Evolutionary conservation across 1,140 invertebrate genomes (phyloP).

Genomic region (Phocides pigmalion): DNA sequence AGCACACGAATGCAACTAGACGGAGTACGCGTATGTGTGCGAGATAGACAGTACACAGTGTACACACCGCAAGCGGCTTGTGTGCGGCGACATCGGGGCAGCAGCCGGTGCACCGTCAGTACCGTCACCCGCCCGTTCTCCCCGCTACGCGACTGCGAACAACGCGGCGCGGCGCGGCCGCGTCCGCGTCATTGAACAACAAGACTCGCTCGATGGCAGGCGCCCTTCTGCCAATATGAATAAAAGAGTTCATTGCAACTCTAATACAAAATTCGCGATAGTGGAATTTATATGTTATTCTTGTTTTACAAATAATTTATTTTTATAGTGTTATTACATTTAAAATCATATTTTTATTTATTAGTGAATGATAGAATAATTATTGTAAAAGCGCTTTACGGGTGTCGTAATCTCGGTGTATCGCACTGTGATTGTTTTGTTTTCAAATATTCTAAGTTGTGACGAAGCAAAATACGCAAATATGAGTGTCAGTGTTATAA

Average conservation of each 20-base stretch:
- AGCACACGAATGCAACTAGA: constrained; percentile 76
- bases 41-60: constrained; percentile 53
- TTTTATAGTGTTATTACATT: constrained; percentile 82
- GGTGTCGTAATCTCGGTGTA: constrained; percentile 76
- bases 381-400: constrained; percentile 76
- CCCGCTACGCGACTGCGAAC: constrained; percentile 80
- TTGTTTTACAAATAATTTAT: constrained; percentile 81
- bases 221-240: constrained; percentile 82
- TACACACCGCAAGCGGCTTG: constrained; percentile 30
- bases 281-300: constrained; percentile 81
- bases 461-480: constrained; percentile 58
- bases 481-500: constrained; percentile 72
- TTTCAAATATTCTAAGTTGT: constrained; percentile 72
- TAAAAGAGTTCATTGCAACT: constrained; percentile 76
- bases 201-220: constrained; percentile 81
- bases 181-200: constrained; percentile 82
- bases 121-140: constrained; percentile 72
- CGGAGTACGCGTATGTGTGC: constrained; percentile 62
- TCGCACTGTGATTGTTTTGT: constrained; percentile 81
- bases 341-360: constrained; percentile 81
- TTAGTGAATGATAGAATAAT: constrained; percentile 82
- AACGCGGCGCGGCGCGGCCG: constrained; percentile 69
- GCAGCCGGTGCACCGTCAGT: constrained; percentile 79
- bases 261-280: constrained; percentile 79
- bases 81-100: constrained; percentile 78